Base-by-base conservation (phyloP, 2,888 invertebrate species). In the Oscheius sp. region DNA sequence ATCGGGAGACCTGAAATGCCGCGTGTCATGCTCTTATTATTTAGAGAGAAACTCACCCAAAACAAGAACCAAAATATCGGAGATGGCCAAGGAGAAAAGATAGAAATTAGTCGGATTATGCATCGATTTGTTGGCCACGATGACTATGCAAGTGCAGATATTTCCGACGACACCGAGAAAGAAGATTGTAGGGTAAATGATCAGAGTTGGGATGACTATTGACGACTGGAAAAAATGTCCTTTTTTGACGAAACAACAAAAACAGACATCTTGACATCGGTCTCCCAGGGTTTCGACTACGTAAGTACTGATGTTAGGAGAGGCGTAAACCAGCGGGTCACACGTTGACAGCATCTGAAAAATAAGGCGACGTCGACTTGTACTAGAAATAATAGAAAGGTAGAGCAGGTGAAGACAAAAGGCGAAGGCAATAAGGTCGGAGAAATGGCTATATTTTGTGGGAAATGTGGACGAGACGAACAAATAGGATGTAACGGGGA, bases 91-190 rank as follows among this genome's bases (percentile, higher is more conserved):
- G 59, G 81, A 84, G 76, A 88, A 84, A 18, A 88, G 74, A 71
- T 88, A 88, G 73, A 78, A 87, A 63, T 88, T 88, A 7, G 88
- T 88, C 6, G 87, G 85, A 35, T 80, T 87, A 73, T 85, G 86
- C 87, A 88, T 87, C 18, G 72, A 74, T 58, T 74, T 83, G 58
- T 85, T 85, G 23, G 76, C 74, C 1, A 80, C 59, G 27, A 87
- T 87, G 13, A 87, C 87, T 21, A 87, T 73, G 45, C 86, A 87
- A 2, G 87, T 87, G 71, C 85, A 86, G 18, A 84, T 69, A 69
- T 87, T 87, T 35, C 87, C 87, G 35, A 86, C 68, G 1, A 86
- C 35, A 18, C 88, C 88, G 6, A 88, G 68, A 16, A 86, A 45
- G 21, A 88, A 79, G 13, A 88, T 82, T 18, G 83, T 46, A 0